Base-by-base conservation (phyloP, 2,797 vertebrate species). In the Muraenolepis orangiensis region DNA sequence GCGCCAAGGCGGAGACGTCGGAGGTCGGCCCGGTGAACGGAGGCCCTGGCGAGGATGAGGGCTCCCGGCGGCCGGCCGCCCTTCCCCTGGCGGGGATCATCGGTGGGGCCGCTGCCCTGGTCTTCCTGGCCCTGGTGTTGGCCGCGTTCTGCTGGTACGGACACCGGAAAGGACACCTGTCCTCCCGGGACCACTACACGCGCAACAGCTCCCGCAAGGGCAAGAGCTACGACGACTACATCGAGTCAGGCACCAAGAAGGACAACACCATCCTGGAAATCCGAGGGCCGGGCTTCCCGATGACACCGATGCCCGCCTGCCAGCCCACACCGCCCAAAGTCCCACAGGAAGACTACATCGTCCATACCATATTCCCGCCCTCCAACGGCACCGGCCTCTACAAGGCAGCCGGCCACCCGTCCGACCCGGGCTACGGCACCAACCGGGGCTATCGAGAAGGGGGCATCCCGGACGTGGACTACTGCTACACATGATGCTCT, bases 201-300 rank as follows among this genome's bases (percentile, higher is more conserved):
- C 93, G 93, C 74, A 93, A 86, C 83, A 94, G 92, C 81, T 94
- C 95, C 0, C 94, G 96, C 73, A 96, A 96, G 76, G 91, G 91
- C 83, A 98, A 98, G 87, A 93, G 87, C 78, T 96, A 95, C 73
- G 96, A 96, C 0, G 96, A 96, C 86, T 98, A 97, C 70, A 90
- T 97, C 70, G 96, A 98, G 84, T 96, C 96, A 0, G 96, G 96
- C 81, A 98, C 96, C 78, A 98, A 98, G 89, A 98, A 97, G 86
- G 96, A 98, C 81, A 97, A 94, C 79, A 96, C 95, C 71, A 97
- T 98, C 76, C 89, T 98, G 81, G 96, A 98, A 86, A 96, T 97
- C 80, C 93, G 92, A 3, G 93, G 96, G 28, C 95, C 96, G 0
- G 95, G 95, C 28, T 94, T 98, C 70, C 96, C 97, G 86, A 98